Evolutionary conservation across 2,797 vertebrate genomes (phyloP).

Genomic region (Fistularia commersonii): DNA sequence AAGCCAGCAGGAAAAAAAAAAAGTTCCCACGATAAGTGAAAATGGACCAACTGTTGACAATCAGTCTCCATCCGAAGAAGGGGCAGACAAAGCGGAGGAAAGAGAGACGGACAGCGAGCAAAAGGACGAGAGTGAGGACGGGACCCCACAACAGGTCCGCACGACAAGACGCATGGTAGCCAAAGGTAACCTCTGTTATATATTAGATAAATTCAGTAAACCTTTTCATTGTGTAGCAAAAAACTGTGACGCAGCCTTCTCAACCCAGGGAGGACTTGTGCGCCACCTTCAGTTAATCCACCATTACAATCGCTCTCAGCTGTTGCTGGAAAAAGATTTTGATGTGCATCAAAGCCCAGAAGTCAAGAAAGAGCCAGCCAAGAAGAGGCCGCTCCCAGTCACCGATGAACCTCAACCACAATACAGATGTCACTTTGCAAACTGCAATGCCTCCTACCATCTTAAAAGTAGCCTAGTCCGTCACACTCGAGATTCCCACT

Average conservation of each 20-base stretch:
- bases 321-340: slow-evolving; percentile 88
- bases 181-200: slow-evolving; percentile 91
- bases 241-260: slow-evolving; percentile 89
- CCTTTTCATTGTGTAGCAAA: slow-evolving; percentile 95
- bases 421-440: slow-evolving; percentile 85
- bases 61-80: slow-evolving; percentile 55
- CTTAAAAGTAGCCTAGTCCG: slow-evolving; percentile 88
- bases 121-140: slow-evolving; percentile 66
- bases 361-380: slow-evolving; percentile 79
- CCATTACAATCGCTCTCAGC: slow-evolving; percentile 90
- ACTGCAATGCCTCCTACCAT: slow-evolving; percentile 86
- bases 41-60: slow-evolving; percentile 65
- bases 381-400: slow-evolving; percentile 48
- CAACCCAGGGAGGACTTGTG: slow-evolving; percentile 88
- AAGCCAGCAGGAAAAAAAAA: slow-evolving; percentile 38
- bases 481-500: slow-evolving; percentile 77
- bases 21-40: slow-evolving; percentile 15
- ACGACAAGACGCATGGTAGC: slow-evolving; percentile 86
- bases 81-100: slow-evolving; percentile 70
- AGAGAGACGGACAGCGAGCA: slow-evolving; percentile 55
- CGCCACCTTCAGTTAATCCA: slow-evolving; percentile 90
- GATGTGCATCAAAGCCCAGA: slow-evolving; percentile 56
- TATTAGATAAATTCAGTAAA: slow-evolving; percentile 91
- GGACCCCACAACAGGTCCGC: slow-evolving; percentile 76
- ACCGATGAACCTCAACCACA: slow-evolving; percentile 77